phyloP scores from a whole-genome alignment of 2,797 vertebrate genomes.

The Perodicticus potto region DNA sequence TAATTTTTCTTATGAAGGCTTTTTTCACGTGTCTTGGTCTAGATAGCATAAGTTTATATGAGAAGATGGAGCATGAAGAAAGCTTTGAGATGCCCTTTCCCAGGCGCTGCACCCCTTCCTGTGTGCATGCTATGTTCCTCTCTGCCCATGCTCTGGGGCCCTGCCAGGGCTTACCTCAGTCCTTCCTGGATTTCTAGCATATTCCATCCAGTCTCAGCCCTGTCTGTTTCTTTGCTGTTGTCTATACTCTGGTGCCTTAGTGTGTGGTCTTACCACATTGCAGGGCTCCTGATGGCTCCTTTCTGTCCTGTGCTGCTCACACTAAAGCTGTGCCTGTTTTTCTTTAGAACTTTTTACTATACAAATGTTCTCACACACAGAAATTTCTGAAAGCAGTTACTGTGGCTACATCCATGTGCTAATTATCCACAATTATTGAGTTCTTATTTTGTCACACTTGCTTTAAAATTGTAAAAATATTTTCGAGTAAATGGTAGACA shows the following conservation, averaged over 20 bases:
- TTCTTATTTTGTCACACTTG: not conserved
- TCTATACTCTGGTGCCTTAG: not conserved
- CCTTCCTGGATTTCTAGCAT: not conserved
- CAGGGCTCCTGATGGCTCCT: accelerated
- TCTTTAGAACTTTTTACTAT: not conserved
- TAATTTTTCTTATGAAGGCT: not conserved
- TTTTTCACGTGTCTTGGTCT: accelerated
- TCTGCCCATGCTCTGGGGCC: not conserved
- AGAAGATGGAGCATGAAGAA: not conserved
- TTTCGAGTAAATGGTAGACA: not conserved
- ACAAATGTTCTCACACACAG: accelerated
- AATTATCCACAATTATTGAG: not conserved
- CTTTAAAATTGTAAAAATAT: not conserved
- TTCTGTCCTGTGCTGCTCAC: not conserved
- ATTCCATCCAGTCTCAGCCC: not conserved
- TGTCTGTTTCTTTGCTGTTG: too few relatives aligned
- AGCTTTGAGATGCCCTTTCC: too few relatives aligned
- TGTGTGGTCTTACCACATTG: not conserved
- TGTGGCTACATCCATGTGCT: too few relatives aligned
- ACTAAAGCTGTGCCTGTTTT: accelerated
- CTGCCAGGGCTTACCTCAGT: not conserved
- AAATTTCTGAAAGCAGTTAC: too few relatives aligned
- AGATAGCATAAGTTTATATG: not conserved
- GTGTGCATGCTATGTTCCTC: not conserved
- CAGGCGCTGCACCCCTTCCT: not conserved